Percentiles rank a stretch among this genome's conserved stretches.
Conservation (phyloP, 1,140 invertebrate species). For the Tetragonula clypearis region DNA sequence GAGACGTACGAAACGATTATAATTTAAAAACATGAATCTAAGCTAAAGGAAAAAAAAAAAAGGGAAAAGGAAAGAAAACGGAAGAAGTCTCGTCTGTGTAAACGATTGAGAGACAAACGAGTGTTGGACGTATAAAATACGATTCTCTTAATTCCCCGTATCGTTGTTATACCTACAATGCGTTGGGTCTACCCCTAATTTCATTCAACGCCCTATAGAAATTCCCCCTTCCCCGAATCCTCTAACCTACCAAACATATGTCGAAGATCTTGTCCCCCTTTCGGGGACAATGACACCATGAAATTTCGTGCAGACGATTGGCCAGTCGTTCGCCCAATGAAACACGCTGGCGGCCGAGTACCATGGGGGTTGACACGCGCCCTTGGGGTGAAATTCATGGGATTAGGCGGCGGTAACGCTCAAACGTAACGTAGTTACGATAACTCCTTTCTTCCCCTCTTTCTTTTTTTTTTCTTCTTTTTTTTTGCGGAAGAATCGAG, state of each 20-base stretch:
- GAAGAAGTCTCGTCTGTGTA: no score
- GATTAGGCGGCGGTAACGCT: slow-evolving; percentile 65
- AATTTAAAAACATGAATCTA: background rate
- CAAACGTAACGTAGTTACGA: slow-evolving; percentile 68
- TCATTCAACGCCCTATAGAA: slow-evolving; percentile 40
- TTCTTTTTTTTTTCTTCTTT: background rate
- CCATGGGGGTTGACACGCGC: slow-evolving; percentile 45
- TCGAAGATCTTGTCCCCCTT: slow-evolving; percentile 67
- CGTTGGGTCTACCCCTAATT: slow-evolving; percentile 24
- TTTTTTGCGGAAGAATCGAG: background rate
- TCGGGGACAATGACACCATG: slow-evolving; percentile 67
- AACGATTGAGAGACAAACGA: background rate
- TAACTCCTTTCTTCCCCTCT: slow-evolving; percentile 59
- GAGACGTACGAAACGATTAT: background rate
- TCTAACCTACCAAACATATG: slow-evolving; percentile 71
- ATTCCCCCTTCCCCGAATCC: background rate
- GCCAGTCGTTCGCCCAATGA: slow-evolving; percentile 66
- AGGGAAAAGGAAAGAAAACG: no score
- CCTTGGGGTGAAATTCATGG: slow-evolving; percentile 67
- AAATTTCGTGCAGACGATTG: slow-evolving; percentile 67
- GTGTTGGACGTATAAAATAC: background rate
- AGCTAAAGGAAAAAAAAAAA: background rate
- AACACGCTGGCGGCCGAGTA: slow-evolving; percentile 5
- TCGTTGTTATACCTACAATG: background rate
- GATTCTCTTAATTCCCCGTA: slow-evolving; percentile 24